A percentile compares a stretch with the other conserved stretches of the same genome.
Evolutionary conservation across 2,888 invertebrate species (phyloP).

Genomic region (Conchocele bisecta): DNA sequence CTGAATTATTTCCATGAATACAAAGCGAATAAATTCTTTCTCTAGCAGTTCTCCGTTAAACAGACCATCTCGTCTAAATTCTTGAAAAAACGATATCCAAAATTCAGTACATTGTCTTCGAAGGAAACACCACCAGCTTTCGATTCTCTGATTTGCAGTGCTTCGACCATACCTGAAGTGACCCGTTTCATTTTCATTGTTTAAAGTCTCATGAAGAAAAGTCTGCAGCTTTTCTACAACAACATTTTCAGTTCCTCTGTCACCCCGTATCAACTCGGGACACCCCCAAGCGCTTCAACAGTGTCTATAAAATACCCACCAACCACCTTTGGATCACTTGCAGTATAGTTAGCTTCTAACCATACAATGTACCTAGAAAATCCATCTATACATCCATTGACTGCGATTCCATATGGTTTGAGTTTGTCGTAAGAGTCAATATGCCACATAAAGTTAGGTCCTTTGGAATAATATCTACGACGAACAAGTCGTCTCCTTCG

Average conservation of each 20-base stretch:
- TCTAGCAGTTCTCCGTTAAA: too few species aligned
- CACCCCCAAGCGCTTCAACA: slow-evolving; percentile 27
- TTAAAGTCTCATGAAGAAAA: too few species aligned
- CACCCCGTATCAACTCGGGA: slow-evolving; percentile 36
- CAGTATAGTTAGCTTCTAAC: slow-evolving; percentile 46
- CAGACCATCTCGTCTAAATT: too few species aligned
- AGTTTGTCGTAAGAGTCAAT: slow-evolving; percentile 46
- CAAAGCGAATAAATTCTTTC: too few species aligned
- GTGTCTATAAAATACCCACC: slow-evolving; percentile 34
- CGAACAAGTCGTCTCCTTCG: slow-evolving; percentile 31
- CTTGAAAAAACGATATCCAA: too few species aligned
- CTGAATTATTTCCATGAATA: too few species aligned
- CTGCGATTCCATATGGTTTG: slow-evolving; percentile 44
- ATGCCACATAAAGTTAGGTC: slow-evolving; percentile 56
- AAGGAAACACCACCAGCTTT: too few species aligned
- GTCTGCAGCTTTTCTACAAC: slow-evolving; percentile 11
- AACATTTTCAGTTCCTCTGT: slow-evolving; percentile 53
- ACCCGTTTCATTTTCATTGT: too few species aligned
- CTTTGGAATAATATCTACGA: slow-evolving; percentile 30
- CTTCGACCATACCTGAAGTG: too few species aligned
- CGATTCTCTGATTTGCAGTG: too few species aligned
- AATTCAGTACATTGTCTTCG: too few species aligned
- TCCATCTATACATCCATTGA: slow-evolving; percentile 53
- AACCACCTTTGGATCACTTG: slow-evolving; percentile 43
- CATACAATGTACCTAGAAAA: slow-evolving; percentile 50